Evolutionary conservation across 2,113 vertebrate species (phyloP).

Genomic region (Pholis gunnellus): DNA sequence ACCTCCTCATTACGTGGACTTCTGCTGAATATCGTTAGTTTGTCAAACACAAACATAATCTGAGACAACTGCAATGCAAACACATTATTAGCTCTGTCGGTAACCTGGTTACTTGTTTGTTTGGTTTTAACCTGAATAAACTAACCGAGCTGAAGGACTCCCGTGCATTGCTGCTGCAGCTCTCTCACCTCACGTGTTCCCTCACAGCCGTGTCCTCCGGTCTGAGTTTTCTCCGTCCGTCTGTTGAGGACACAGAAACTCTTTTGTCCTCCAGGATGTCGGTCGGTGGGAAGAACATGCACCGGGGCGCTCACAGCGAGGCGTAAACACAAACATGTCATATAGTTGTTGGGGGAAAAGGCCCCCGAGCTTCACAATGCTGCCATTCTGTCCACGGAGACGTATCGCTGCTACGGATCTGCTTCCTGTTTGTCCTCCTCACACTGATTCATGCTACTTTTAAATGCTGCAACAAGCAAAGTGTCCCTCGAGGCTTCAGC

Average conservation of each 20-base stretch:
- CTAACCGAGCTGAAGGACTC: background rate
- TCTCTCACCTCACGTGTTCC: background rate
- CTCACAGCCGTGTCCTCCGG: background rate
- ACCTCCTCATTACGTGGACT: no score
- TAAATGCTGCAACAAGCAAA: background rate
- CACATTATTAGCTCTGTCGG: no score
- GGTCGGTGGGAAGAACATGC: constrained; percentile 18
- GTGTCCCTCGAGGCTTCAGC: background rate
- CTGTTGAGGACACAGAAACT: constrained; percentile 3
- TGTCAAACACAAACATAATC: no score
- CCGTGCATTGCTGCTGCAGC: background rate
- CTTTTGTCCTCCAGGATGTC: constrained; percentile 42
- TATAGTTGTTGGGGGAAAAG: background rate
- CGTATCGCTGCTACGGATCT: background rate
- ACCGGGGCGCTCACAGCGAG: background rate
- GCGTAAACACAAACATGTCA: constrained; percentile 62
- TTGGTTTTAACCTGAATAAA: no score
- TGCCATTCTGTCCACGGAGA: background rate
- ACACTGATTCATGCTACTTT: background rate
- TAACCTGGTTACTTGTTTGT: no score
- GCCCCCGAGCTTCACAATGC: background rate
- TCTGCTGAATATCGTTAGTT: no score
- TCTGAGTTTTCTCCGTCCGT: background rate
- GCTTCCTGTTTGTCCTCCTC: background rate
- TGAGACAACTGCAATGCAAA: no score